Evolutionary conservation across 1,140 invertebrate genomes (phyloP), one percentile per base, ranked within the genome.

Genomic region (Drosophila murphyi): DNA sequence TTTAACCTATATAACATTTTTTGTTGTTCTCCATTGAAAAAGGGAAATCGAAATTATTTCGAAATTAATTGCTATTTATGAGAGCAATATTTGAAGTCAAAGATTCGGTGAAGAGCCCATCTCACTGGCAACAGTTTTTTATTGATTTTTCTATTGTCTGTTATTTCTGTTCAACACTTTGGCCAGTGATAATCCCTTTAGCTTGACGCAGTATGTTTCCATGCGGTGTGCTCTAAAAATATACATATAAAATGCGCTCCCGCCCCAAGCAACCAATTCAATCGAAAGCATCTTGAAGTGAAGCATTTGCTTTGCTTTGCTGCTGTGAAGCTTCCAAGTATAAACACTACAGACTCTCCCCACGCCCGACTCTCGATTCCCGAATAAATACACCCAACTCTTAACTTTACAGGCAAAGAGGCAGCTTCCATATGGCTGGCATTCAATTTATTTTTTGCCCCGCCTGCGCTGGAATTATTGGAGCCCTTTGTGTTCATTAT

Each of bases 401-500:
- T 10, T n/a, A 2, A 3, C 20, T 41, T 28, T 4, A 2, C 54
- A 41, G 54, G 54, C 35, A 20, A 20, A 39, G 7, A 41, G 45
- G 63, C 62, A 76, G 63, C 41, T 65, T 59, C 60, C 81, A 80
- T 57, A 59, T 72, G 70, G 67, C 64, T 2, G 20, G 45, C 45
- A 32, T 56, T 48, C 35, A 37, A 59, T 54, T 55, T 65, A 50
- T 52, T 52, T 39, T 4, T 20, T 28, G 20, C 39, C 10, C 39
- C 39, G 39, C 5, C 8, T 41, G 37, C 8, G 37, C 37, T 41
- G 37, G 37, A 41, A 41, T 6, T 41, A n/a, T 47, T n/a, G 8
- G 34, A 62, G 62, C 82, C 78, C 76, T 83, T 78, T 72, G 76
- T 82, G 64, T 65, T 76, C 68, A 78, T 83, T 80, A 80, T 79